Evolutionary conservation across 2,888 invertebrate genomes (phyloP).

Genomic region (Catocala fraxini): DNA sequence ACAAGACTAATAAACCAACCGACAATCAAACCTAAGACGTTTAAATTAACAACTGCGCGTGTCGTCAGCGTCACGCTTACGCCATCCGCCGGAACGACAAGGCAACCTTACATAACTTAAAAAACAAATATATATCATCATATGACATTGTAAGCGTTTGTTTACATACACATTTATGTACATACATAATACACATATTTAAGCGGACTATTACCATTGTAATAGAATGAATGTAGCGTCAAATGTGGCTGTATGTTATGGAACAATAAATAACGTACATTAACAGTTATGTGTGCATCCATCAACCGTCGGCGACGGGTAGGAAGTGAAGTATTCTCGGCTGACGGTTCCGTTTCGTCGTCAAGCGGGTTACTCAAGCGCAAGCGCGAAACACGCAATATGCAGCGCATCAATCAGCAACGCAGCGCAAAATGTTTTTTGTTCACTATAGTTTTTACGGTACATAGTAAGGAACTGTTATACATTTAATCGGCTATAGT

Average conservation of each 20-base stretch:
- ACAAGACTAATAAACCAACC: too few species aligned
- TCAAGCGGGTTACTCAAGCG: constrained; percentile 38
- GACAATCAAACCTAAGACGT: too few species aligned
- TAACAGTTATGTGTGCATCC: constrained; percentile 34
- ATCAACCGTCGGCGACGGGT: constrained; percentile 28
- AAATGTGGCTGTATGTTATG: constrained; percentile 18
- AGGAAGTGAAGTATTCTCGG: constrained; percentile 37
- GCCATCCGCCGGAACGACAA: too few species aligned
- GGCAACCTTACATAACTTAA: background rate
- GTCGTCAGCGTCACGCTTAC: too few species aligned
- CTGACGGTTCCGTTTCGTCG: constrained; percentile 33
- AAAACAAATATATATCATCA: background rate
- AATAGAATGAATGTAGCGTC: constrained; percentile 9
- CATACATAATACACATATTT: constrained; percentile 6
- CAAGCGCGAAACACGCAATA: constrained; percentile 30
- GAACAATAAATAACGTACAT: constrained; percentile 25
- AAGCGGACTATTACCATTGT: constrained; percentile 9
- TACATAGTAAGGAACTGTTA: too few species aligned
- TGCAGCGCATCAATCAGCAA: constrained; percentile 6
- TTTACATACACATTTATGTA: constrained; percentile 5
- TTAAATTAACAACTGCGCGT: too few species aligned
- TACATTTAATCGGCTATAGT: too few species aligned
- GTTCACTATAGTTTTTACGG: too few species aligned
- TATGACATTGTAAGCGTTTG: constrained; percentile 1
- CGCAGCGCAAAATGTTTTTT: too few species aligned